Conservation (phyloP, 2,797 vertebrate species). For the Darevskia mixta region DNA sequence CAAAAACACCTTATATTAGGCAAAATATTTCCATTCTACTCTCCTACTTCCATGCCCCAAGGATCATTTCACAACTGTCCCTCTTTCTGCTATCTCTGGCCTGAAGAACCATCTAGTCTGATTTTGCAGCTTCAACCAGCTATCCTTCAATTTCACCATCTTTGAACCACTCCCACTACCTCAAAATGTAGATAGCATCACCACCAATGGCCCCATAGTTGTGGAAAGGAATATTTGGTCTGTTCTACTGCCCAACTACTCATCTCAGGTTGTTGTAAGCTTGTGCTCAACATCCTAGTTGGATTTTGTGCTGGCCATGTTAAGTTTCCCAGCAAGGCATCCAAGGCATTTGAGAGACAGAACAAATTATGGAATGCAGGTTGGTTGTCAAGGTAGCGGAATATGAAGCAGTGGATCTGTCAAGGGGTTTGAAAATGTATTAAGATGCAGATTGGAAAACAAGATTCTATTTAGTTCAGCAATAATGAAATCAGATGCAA, state of each 20-base stretch:
- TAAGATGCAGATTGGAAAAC: slow-evolving; percentile 50
- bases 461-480: slow-evolving; percentile 45
- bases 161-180: not conserved
- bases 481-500: slow-evolving; percentile 32
- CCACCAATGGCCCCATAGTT: not conserved
- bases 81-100: too few relatives aligned
- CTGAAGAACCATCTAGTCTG: not conserved
- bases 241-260: not conserved
- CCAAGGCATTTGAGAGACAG: slow-evolving; percentile 9
- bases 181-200: not conserved
- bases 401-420: slow-evolving; percentile 41
- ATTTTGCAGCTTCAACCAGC: not conserved
- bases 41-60: too few relatives aligned
- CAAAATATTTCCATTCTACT: too few relatives aligned
- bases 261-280: not conserved
- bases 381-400: slow-evolving; percentile 38
- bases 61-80: too few relatives aligned
- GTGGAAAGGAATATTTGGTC: not conserved
- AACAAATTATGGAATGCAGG: slow-evolving; percentile 37
- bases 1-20: too few relatives aligned
- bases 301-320: not conserved
- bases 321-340: not conserved
- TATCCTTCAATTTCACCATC: not conserved
- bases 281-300: not conserved
- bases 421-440: slow-evolving; percentile 28